Base-by-base conservation (phyloP, 2,888 invertebrate species). In the Drosophila merina region DNA sequence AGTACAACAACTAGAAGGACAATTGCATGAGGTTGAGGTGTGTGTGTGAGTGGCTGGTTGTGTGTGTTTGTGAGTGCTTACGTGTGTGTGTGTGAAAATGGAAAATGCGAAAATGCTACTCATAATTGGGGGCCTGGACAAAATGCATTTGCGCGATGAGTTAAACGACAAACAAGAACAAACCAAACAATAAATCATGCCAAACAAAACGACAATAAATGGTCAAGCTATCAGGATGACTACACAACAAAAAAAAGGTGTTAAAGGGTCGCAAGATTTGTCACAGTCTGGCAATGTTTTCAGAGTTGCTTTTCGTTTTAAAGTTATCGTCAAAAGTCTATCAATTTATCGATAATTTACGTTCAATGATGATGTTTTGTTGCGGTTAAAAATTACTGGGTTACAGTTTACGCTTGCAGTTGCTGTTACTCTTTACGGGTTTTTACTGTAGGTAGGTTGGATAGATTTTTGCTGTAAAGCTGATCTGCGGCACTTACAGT, bases 401-500 rank as follows among this genome's bases (percentile, higher is more conserved):
- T 63, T 63, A 44, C 64, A 33, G 42, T 42, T 42, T 62, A 62
- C 63, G 31, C 30, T 49, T 49, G 31, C 48, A 31, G 31, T 49
- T 48, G 30, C 48, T 48, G 30, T 49, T 49, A 49, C 49, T 49
- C 4, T 12, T 31, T 31, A 49, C 31, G 45, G 42, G 52, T 28
- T 28, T 28, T 28, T 28, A 55, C 67, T 57, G 57, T 60, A 45
- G 40, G 54, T 60, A 33, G 40, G 42, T 33, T 60, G 38, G 40
- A 44, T 40, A 44, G 52, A 14, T 69, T 42, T 48, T 63, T 66
- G 48, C 70, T 67, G 54, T 12, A 30, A n/a, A 51, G 38, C 31
- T 44, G 64, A 47, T 71, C 76, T 66, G 57, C 71, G 69, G 12
- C 86, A 92, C 92, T 92, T 92, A 92, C 92, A 87, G 88, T 84